Base-by-base conservation (phyloP, 2,113 vertebrate genomes). In the Lates calcarifer region DNA sequence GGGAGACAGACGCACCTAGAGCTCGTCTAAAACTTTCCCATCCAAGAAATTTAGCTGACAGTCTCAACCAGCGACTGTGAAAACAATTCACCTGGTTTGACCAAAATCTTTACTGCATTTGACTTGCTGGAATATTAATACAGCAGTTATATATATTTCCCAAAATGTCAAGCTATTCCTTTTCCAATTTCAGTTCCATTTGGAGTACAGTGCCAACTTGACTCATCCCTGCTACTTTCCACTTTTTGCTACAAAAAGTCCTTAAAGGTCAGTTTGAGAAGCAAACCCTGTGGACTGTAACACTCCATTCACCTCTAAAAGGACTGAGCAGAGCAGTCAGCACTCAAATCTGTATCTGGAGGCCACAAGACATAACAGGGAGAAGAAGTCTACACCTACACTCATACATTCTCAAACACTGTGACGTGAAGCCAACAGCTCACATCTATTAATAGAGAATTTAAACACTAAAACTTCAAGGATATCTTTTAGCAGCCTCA, bases 1-100 rank as follows among this genome's bases (percentile, higher is more conserved):
- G 24, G 64, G 51, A 82, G 80, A 81, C 84, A 17, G 57, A 60
- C 31, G 4, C 1, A 84, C 74, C 88, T 65, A 79, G 61, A 75
- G 71, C 67, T 41, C 12, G 15, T 47, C 53, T 20, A 5, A 17
- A 75, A 81, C 20, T 1, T 33, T 60, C 22, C 47, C 49, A 18
- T 45, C 45, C 51, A 24, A 71, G 43, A 79, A 49, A 18, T 31
- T 29, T 6, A 41, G 45, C 28, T 37, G 68, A 57, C 56, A 4
- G 14, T 6, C 7, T 60, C 29, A n/a, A 53, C 43, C 3, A 24
- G 31, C 15, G 8, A 37, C 1, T 22, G 53, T n/a, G 41, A 33
- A 41, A 66, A 58, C 17, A 29, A 10, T 1, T 15, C 28, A 60
- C 31, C n/a, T 39, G 51, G 39, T 28, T n/a, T 65, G 8, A 20